phyloP scores from a whole-genome alignment of 2,888 invertebrate genomes.

The Prosapia bicincta region DNA sequence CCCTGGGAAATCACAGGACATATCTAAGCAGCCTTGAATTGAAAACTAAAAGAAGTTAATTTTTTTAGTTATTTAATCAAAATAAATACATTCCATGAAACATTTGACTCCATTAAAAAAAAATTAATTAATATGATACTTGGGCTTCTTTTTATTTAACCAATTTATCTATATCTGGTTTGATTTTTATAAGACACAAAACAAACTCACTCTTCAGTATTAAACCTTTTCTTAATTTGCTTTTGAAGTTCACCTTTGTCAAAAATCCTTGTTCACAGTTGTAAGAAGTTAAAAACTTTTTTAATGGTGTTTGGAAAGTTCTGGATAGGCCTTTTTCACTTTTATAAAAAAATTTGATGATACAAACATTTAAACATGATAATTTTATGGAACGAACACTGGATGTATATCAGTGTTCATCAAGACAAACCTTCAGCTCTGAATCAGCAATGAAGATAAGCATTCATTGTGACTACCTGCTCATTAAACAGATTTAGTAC shows the following conservation, averaged over 20 bases:
- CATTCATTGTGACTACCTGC: not conserved
- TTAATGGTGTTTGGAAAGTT: conserved; percentile 2
- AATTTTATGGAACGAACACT: no score
- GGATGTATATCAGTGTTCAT: conserved; percentile 1
- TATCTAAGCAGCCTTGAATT: no score
- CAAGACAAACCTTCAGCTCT: not conserved
- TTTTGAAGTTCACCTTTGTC: conserved; percentile 9
- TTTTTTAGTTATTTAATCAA: not conserved
- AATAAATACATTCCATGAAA: not conserved
- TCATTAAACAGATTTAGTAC: not conserved
- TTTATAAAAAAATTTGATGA: not conserved
- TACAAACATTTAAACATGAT: no score
- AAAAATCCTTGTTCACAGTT: conserved; percentile 16
- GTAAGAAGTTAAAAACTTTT: conserved; percentile 12
- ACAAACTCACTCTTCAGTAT: not conserved
- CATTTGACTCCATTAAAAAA: not conserved
- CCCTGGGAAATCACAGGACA: no score
- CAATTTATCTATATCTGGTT: conserved; percentile 4
- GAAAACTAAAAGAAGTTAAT: not conserved
- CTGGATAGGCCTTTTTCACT: not conserved
- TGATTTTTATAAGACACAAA: conserved; percentile 6
- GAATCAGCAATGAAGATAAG: no score
- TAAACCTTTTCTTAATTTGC: conserved; percentile 12
- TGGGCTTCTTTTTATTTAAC: conserved; percentile 6
- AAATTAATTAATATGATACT: not conserved